Percentiles rank a stretch among this genome's conserved stretches.
Evolutionary conservation across 1,140 invertebrate species (phyloP).

Genomic region (Drosophila bocqueti): DNA sequence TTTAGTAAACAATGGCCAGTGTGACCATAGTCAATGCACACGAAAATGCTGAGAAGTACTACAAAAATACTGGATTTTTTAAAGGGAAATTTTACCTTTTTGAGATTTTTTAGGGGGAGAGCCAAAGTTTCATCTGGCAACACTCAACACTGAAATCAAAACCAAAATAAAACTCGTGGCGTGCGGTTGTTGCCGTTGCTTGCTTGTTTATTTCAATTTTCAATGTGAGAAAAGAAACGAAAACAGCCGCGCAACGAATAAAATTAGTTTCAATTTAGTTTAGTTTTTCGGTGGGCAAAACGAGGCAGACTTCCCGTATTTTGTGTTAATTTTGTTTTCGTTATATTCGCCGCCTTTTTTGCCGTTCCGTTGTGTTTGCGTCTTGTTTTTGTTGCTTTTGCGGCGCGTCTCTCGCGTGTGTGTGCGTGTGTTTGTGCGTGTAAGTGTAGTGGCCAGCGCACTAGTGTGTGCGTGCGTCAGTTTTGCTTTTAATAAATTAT

Average conservation of each 20-base stretch:
- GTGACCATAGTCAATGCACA: too few species aligned
- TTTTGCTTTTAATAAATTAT: constrained; percentile 68
- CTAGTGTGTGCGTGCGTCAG: constrained; percentile 21
- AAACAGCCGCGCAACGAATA: not conserved
- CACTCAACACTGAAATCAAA: too few species aligned
- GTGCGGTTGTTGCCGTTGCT: too few species aligned
- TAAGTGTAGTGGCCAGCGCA: constrained; percentile 18
- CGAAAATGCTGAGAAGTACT: too few species aligned
- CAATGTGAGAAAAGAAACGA: not conserved
- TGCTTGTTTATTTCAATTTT: not conserved
- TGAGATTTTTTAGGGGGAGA: too few species aligned
- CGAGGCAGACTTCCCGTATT: not conserved
- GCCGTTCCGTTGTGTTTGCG: constrained; percentile 15
- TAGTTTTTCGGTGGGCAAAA: constrained; percentile 4
- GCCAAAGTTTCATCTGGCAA: too few species aligned
- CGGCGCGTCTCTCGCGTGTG: constrained; percentile 34
- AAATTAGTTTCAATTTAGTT: constrained; percentile 8
- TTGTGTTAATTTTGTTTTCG: constrained; percentile 18
- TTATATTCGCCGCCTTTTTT: constrained; percentile 27
- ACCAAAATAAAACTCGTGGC: too few species aligned
- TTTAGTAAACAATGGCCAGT: too few species aligned
- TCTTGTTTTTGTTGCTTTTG: constrained; percentile 27
- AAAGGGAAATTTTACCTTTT: too few species aligned
- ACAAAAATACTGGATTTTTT: too few species aligned
- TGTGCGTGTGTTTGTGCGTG: constrained; percentile 18